These are phyloP conservation scores for Neoascia interrupta DNA, from an alignment of 2,888 invertebrate genomes.

Conservation along the genomic window DNA sequence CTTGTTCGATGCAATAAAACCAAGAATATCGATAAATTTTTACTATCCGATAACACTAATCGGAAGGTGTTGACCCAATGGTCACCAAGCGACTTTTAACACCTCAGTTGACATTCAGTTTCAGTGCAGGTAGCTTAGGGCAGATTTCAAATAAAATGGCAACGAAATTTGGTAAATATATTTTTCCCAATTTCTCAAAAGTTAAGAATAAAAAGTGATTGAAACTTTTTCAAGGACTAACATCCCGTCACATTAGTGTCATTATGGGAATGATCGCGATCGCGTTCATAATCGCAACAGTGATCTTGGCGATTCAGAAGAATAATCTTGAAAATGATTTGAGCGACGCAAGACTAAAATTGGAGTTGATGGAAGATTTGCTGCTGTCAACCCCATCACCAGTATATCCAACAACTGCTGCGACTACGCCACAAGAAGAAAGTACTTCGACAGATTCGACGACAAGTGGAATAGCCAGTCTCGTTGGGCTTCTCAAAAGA, in stretches of 20 bases:
- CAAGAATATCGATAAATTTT: conserved; percentile 27
- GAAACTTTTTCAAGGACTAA: conserved; percentile 8
- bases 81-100: background rate
- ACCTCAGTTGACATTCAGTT: conserved; percentile 20
- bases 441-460: no score
- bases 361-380: conserved; percentile 73
- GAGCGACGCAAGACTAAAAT: conserved; percentile 71
- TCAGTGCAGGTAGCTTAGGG: background rate
- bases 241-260: conserved; percentile 43
- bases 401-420: conserved; percentile 17
- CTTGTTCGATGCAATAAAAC: conserved; percentile 14
- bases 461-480: no score
- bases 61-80: background rate
- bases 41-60: conserved; percentile 21
- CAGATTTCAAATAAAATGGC: background rate
- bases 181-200: no score
- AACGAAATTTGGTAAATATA: conserved; percentile 14
- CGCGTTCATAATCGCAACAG: conserved; percentile 72
- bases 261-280: conserved; percentile 73
- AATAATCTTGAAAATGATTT: conserved; percentile 70
- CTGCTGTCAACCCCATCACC: conserved; percentile 60
- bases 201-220: background rate
- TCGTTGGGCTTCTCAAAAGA: no score
- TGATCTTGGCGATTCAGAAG: conserved; percentile 72
- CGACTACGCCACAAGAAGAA: no score